Evolutionary conservation across 2,797 vertebrate species (phyloP), one percentile per base, ranked within the genome.

Genomic region (Thaleichthys pacificus): DNA sequence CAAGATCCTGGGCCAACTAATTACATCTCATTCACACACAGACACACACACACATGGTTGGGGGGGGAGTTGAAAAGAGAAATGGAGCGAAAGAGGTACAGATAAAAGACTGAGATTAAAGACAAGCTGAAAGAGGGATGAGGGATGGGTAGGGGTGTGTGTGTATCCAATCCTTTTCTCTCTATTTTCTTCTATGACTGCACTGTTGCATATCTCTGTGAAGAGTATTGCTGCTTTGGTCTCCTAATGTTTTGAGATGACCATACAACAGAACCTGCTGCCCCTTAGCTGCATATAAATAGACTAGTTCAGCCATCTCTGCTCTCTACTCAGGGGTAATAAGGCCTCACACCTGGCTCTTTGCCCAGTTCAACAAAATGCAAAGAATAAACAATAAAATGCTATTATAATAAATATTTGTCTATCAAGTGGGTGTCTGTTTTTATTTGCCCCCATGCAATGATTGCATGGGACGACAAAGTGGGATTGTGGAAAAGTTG

Each of bases 341-440:
- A 69, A 64, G 69, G 42, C 61, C 66, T n/a, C 15, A n/a, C 56
- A 65, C 26, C 79, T 84, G 82, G 70, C 76, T 66, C 69, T 47
- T 58, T 3, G 69, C 80, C 85, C 69, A 4, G 70, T 74, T 70
- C 73, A 32, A 65, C 68, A 49, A 77, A 47, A 72, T 21, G 61
- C 70, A 75, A 84, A 80, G 76, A 87, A 84, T 80, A 78, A 81
- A 79, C 24, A 6, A 81, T 81, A 77, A 82, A 79, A 80, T 32
- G 0, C 35, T 72, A 80, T 80, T 76, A 84, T 64, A 84, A 82
- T 80, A 79, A 82, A 84, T 78, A 77, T 80, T 79, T 81, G 26
- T 70, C 62, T 70, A 73, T 71, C 70, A 71, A 70, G 61, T 60
- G 35, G 60, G 35, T 35, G 54, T 68, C 71, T 69, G 57, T 64